Conservation (phyloP, 2,113 vertebrate species). For the Benitochromis conjunctus region DNA sequence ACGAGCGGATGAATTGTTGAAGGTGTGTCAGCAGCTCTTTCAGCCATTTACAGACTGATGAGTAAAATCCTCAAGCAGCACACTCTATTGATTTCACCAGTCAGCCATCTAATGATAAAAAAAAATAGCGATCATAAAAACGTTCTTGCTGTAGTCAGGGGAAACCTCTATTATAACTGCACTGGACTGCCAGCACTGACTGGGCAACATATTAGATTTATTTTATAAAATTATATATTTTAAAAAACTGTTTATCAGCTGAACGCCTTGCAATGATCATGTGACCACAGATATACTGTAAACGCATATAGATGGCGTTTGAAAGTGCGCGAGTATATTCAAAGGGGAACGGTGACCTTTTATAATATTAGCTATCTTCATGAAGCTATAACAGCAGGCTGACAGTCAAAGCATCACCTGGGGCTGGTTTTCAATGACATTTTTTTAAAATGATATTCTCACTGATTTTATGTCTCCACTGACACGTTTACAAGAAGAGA, state of each 20-base stretch:
- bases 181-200: not conserved
- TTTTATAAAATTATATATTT: not conserved
- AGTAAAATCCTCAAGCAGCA: not conserved
- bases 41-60: not conserved
- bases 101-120: not conserved
- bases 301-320: rapidly evolving
- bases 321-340: rapidly evolving
- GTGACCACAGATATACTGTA: not conserved
- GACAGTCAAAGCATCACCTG: not conserved
- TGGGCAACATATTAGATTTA: not conserved
- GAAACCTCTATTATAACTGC: not conserved
- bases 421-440: not conserved
- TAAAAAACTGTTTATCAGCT: not conserved
- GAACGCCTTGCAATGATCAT: not conserved
- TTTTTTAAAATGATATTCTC: not conserved
- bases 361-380: not conserved
- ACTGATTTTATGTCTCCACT: not conserved
- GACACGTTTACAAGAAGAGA: not conserved
- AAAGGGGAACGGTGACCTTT: not conserved
- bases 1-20: not conserved
- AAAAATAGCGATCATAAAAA: not conserved
- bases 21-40: conserved; percentile 5
- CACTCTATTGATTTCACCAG: not conserved
- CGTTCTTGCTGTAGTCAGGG: not conserved
- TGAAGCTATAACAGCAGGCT: not conserved